A percentile compares a stretch with the other conserved stretches of the same genome.
Evolutionary conservation across 2,888 invertebrate species (phyloP).

Genomic region (Meiosimyza decipiens): DNA sequence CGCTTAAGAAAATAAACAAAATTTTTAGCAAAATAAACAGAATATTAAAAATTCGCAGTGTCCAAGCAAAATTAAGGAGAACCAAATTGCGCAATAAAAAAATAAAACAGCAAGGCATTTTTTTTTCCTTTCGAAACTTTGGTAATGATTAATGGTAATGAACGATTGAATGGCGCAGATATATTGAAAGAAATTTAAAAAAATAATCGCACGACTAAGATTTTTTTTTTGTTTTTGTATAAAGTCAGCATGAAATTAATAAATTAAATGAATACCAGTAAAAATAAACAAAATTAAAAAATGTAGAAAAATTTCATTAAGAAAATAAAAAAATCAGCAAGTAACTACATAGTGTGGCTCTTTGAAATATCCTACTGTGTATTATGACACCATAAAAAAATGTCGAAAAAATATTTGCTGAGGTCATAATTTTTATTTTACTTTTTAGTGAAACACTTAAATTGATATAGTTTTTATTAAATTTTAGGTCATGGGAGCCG

Average conservation of each 20-base stretch:
- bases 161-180: constrained; percentile 25
- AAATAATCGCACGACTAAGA: too few species aligned
- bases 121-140: constrained; percentile 7
- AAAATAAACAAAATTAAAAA: not conserved
- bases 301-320: not conserved
- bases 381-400: too few species aligned
- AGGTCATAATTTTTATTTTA: too few species aligned
- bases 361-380: not conserved
- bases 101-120: not conserved
- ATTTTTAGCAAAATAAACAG: constrained; percentile 5
- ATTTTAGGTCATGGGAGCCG: too few species aligned
- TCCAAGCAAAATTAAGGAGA: too few species aligned
- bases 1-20: constrained; percentile 2
- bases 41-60: not conserved
- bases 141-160: constrained; percentile 31
- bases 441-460: too few species aligned
- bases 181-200: not conserved
- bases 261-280: too few species aligned
- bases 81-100: constrained; percentile 9
- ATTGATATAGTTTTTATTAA: too few species aligned
- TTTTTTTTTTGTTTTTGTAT: too few species aligned
- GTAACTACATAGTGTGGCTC: too few species aligned
- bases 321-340: not conserved
- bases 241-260: too few species aligned
- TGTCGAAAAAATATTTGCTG: too few species aligned